phyloP scores from a whole-genome alignment of 2,113 vertebrate genomes.

The Triplophysa rosa region DNA sequence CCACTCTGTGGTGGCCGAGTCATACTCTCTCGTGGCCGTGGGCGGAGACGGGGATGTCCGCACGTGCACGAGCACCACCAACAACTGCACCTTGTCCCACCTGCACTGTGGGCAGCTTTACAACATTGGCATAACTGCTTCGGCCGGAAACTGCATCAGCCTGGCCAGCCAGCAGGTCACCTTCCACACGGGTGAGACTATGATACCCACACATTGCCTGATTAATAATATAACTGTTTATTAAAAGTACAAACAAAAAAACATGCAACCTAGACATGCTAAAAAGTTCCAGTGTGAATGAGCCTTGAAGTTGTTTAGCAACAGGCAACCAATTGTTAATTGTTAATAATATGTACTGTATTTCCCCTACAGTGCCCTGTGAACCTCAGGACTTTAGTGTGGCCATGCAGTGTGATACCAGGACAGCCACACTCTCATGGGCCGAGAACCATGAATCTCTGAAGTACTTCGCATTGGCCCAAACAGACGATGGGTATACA shows the following conservation, averaged over 20 bases:
- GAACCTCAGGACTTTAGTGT: slow-evolving; percentile 61
- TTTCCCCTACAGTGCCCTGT: slow-evolving; percentile 69
- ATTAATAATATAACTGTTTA: background rate
- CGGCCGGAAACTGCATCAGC: slow-evolving; percentile 66
- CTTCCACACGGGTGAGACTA: slow-evolving; percentile 64
- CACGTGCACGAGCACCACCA: slow-evolving; percentile 55
- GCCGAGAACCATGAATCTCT: slow-evolving; percentile 52
- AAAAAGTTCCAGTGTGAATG: too few relatives aligned
- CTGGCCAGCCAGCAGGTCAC: slow-evolving; percentile 41
- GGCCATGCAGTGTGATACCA: slow-evolving; percentile 62
- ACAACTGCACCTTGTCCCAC: slow-evolving; percentile 63
- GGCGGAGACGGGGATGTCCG: slow-evolving; percentile 56
- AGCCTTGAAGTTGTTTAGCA: too few relatives aligned
- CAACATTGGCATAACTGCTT: slow-evolving; percentile 61
- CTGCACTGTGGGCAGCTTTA: slow-evolving; percentile 72
- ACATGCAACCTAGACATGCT: too few relatives aligned
- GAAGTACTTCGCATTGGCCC: slow-evolving; percentile 61
- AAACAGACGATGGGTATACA: slow-evolving; percentile 29
- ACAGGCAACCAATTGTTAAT: too few relatives aligned
- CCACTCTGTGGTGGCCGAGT: slow-evolving; percentile 60
- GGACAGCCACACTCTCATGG: slow-evolving; percentile 69
- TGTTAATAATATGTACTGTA: background rate
- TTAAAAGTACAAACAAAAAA: too few relatives aligned
- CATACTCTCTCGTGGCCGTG: slow-evolving; percentile 64
- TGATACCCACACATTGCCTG: background rate